Evolutionary conservation across 2,113 vertebrate genomes (phyloP).

Genomic region (Anarhynchus alexandrinus): DNA sequence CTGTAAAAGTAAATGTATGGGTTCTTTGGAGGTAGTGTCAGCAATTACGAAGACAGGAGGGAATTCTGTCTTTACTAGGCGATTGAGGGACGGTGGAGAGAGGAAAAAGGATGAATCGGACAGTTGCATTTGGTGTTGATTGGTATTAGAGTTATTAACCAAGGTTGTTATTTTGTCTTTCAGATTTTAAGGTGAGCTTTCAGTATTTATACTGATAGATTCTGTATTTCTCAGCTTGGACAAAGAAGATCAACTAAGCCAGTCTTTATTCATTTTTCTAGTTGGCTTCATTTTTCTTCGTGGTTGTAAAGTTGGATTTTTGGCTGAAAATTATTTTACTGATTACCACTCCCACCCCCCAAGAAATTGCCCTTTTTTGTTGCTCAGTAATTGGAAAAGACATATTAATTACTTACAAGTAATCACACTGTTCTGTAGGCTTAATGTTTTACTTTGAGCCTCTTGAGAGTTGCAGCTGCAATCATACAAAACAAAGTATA

Average conservation of each 20-base stretch:
- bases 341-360: not conserved
- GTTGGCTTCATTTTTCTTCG: not conserved
- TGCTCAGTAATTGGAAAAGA: not conserved
- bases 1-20: not conserved
- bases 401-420: not conserved
- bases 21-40: not conserved
- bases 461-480: not conserved
- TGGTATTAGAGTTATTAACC: not conserved
- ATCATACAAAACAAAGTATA: not conserved
- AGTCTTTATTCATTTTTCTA: not conserved
- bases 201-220: not conserved
- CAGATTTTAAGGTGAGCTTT: not conserved
- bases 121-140: not conserved
- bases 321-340: not conserved
- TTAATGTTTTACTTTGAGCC: not conserved
- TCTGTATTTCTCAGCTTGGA: not conserved
- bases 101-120: not conserved
- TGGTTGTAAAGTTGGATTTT: not conserved
- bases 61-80: not conserved
- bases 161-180: not conserved
- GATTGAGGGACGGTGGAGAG: not conserved
- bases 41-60: not conserved
- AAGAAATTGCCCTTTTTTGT: not conserved
- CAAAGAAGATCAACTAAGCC: not conserved
- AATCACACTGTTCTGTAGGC: constrained; percentile 19